Percentiles rank a stretch among this genome's conserved stretches.
Conservation (phyloP, 2,797 vertebrate genomes). For the Carcharodon carcharias region DNA sequence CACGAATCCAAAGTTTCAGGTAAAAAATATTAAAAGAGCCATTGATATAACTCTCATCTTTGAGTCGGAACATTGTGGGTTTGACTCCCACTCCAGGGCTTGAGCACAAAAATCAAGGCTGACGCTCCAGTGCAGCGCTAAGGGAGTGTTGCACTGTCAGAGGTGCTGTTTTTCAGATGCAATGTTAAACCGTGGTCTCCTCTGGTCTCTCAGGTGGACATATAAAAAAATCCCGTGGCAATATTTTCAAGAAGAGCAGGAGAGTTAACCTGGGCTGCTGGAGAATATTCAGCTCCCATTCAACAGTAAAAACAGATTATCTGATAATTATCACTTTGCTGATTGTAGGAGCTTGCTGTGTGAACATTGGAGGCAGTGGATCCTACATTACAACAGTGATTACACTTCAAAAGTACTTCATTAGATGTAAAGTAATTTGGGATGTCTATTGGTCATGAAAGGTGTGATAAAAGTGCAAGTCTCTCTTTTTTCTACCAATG, state of each 20-base stretch:
- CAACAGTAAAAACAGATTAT: neutral
- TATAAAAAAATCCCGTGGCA: too few species aligned
- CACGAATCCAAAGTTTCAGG: neutral
- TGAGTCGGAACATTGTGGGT: neutral
- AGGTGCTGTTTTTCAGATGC: neutral
- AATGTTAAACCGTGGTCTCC: neutral
- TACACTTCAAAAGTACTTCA: neutral
- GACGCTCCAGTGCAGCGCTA: neutral
- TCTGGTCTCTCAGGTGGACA: neutral
- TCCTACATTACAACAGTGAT: neutral
- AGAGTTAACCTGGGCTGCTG: neutral
- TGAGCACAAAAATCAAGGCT: neutral
- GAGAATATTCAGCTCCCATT: too few species aligned
- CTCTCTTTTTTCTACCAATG: too few species aligned
- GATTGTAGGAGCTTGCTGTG: neutral
- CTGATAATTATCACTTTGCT: neutral
- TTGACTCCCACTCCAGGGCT: neutral
- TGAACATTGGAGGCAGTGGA: neutral
- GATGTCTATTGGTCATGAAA: too few species aligned
- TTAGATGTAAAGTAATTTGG: too few species aligned
- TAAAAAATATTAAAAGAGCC: slow-evolving; percentile 47
- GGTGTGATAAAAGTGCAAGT: neutral
- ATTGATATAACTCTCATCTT: slow-evolving; percentile 33
- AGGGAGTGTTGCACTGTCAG: neutral
- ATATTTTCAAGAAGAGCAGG: neutral